phyloP scores from a whole-genome alignment of 2,888 invertebrate genomes.

The Pimpla rufipes region DNA sequence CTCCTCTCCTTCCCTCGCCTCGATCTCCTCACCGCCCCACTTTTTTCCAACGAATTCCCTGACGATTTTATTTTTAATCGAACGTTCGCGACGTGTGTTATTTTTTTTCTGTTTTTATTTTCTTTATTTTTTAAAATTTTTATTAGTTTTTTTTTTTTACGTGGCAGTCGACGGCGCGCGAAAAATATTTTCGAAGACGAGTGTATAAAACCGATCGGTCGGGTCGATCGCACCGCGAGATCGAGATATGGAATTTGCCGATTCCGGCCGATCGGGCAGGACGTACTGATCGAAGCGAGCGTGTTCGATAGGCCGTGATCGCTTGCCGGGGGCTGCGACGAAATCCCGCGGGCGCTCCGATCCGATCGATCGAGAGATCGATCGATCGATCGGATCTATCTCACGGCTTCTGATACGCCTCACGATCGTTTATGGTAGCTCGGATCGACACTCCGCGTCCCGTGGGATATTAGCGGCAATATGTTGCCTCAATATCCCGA shows the following conservation, averaged over 20 bases:
- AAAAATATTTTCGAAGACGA: constrained; percentile 40
- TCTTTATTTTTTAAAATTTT: too few species aligned
- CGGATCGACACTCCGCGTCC: constrained; percentile 71
- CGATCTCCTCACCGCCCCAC: too few species aligned
- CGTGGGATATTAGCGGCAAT: constrained; percentile 82
- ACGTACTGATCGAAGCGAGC: constrained; percentile 82
- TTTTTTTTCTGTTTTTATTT: constrained; percentile 13
- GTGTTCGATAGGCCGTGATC: constrained; percentile 77
- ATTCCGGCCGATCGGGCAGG: constrained; percentile 80
- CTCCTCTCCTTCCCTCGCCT: too few species aligned
- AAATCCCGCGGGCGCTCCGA: constrained; percentile 22
- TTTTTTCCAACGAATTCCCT: constrained; percentile 1
- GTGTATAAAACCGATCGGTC: too few species aligned
- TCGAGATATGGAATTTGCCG: constrained; percentile 58
- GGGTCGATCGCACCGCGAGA: too few species aligned
- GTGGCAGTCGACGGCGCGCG: constrained; percentile 30
- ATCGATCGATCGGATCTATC: too few species aligned
- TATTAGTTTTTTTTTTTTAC: constrained; percentile 18
- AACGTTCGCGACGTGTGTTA: constrained; percentile 22
- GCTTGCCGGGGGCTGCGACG: constrained; percentile 37
- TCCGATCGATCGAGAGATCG: constrained; percentile 33
- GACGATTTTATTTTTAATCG: constrained; percentile 14
- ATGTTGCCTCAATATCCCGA: constrained; percentile 84
- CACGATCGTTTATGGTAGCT: constrained; percentile 29
- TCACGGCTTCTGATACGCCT: constrained; percentile 45